Conservation (phyloP, 2,113 vertebrate genomes). For the Triplophysa tibetana region DNA sequence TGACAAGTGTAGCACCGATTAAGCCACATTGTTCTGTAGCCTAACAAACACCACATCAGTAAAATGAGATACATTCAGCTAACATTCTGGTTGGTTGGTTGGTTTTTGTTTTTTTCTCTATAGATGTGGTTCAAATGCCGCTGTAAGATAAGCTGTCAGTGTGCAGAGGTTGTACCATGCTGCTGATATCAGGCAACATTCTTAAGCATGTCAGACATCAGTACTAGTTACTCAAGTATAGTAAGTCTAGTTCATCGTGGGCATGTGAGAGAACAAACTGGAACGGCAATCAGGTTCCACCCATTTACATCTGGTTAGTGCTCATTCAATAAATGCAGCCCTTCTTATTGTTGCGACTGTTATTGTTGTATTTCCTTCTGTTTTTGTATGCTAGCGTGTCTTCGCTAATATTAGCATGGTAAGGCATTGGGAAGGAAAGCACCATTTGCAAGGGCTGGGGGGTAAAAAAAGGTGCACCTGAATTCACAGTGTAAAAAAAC, state of each 20-base stretch:
- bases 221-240: background rate
- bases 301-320: slow-evolving; percentile 8
- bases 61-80: slow-evolving; percentile 53
- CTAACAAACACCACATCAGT: slow-evolving; percentile 30
- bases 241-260: background rate
- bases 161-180: background rate
- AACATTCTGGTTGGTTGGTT: slow-evolving; percentile 38
- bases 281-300: background rate
- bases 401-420: slow-evolving; percentile 38
- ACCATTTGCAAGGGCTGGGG: slow-evolving; percentile 40
- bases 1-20: slow-evolving; percentile 41
- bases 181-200: background rate
- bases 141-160: slow-evolving; percentile 18
- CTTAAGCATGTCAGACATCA: slow-evolving; percentile 14
- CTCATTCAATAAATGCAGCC: slow-evolving; percentile 46
- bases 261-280: background rate
- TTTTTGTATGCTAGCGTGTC: slow-evolving; percentile 27
- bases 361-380: slow-evolving; percentile 6
- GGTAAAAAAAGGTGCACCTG: slow-evolving; percentile 43
- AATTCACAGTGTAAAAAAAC: slow-evolving; percentile 32
- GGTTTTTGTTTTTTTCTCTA: slow-evolving; percentile 6
- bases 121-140: background rate
- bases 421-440: slow-evolving; percentile 49
- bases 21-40: slow-evolving; percentile 36
- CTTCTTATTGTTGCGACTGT: slow-evolving; percentile 12